Evolutionary conservation across 2,888 invertebrate genomes (phyloP), one percentile per base, ranked within the genome.

Genomic region (Meteorus colon): DNA sequence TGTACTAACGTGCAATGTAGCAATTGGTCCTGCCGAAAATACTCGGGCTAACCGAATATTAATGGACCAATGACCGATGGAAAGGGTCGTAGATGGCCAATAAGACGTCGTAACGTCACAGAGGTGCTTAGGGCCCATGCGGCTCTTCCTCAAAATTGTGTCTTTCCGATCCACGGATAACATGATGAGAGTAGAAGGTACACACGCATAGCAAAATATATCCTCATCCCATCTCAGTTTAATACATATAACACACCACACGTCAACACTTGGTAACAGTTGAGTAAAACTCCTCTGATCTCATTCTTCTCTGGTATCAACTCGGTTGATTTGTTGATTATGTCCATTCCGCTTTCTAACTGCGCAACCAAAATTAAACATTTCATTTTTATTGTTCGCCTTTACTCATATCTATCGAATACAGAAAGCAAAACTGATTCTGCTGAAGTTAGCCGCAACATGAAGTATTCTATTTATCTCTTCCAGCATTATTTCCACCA

Each of bases 131-230:
- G 87, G 87, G 88, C 84, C 88, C 87, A 86, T 85, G 87, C 88
- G 88, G 88, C 88, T 88, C 89, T 89, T 89, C 87, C 89, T 89
- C 89, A 87, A 89, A 89, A 89, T 89, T 89, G 82, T 89, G 89
- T 89, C 89, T 89, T 89, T 89, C 89, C 89, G 86, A 89, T 86
- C 86, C 84, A 79, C 88, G 88, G 89, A 79, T 71, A 87, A 84
- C 85, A 89, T 83, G 69, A 87, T 6, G 34, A 4, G 0, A 12
- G 8, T 19, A 79, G 78, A 86, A 82, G 80, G 78, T n/a, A 12
- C 19, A 34, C 48, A 48, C 24, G 16, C 48, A 72, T 73, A 12
- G 12, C 34, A 8, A 24, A 34, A 34, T 59, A 31, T 29, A 48
- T 31, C n/a, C 19, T 8, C 10, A 19, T 60, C 37, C 16, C 63